Evolutionary conservation across 2,797 vertebrate species (phyloP).

Genomic region (Ceryle rudis): DNA sequence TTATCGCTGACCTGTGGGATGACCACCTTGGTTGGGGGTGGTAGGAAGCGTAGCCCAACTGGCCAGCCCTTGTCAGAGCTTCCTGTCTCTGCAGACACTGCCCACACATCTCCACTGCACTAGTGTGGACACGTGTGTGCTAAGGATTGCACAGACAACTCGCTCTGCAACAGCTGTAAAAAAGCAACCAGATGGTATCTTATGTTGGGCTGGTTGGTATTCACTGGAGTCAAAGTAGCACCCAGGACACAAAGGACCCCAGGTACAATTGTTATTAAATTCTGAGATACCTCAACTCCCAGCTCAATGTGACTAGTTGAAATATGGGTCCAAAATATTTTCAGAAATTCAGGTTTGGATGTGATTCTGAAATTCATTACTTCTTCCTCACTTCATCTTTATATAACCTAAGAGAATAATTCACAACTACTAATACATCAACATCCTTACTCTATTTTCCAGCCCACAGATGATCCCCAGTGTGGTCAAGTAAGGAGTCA

Average conservation of each 20-base stretch:
- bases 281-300: background rate
- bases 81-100: background rate
- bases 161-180: background rate
- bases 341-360: background rate
- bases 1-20: background rate
- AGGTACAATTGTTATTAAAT: background rate
- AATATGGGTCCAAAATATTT: background rate
- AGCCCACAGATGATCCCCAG: background rate
- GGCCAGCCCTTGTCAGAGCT: background rate
- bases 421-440: background rate
- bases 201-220: background rate
- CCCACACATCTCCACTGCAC: accelerated
- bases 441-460: background rate
- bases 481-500: background rate
- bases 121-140: background rate
- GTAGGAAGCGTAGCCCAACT: background rate
- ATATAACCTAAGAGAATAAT: background rate
- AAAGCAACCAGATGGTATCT: background rate
- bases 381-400: background rate
- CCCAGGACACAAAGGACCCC: background rate
- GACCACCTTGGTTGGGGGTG: background rate
- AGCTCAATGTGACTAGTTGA: background rate
- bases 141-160: background rate
- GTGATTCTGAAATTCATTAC: background rate
- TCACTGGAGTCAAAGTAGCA: background rate